Evolutionary conservation across 2,888 invertebrate species (phyloP).

Genomic region (Brachyopa scutellaris): DNA sequence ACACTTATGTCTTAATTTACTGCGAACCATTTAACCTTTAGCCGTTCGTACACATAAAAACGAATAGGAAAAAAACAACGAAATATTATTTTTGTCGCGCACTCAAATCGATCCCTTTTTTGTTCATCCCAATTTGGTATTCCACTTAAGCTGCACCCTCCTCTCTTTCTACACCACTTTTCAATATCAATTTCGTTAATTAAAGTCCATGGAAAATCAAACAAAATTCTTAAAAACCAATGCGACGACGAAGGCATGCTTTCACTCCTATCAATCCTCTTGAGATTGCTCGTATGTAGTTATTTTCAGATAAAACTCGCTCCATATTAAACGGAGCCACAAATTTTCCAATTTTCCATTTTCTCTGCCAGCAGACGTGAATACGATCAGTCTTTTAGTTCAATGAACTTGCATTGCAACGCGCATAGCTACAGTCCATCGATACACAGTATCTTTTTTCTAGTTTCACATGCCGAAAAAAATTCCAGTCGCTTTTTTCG

Average conservation of each 20-base stretch:
- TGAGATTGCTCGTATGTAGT: slow-evolving; percentile 60
- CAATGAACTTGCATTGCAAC: slow-evolving; percentile 26
- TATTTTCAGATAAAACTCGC: slow-evolving; percentile 62
- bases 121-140: neutral
- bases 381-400: slow-evolving; percentile 2
- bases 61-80: too few relatives aligned
- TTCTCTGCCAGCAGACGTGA: too few relatives aligned
- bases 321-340: slow-evolving; percentile 7
- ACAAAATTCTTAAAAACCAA: slow-evolving; percentile 35
- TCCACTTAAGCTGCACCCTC: slow-evolving; percentile 25
- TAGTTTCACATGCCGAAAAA: neutral
- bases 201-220: slow-evolving; percentile 67
- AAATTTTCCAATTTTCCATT: neutral
- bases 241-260: neutral
- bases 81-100: slow-evolving; percentile 60
- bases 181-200: slow-evolving; percentile 70
- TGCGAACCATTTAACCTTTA: slow-evolving; percentile 66
- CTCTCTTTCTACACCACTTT: slow-evolving; percentile 33
- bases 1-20: slow-evolving; percentile 65
- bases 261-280: slow-evolving; percentile 33
- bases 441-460: neutral
- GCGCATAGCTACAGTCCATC: neutral
- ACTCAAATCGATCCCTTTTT: slow-evolving; percentile 16
- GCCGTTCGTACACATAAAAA: slow-evolving; percentile 32
- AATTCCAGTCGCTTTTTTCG: neutral